Conservation (phyloP, 2,113 vertebrate genomes). For the Sylvia atricapilla region DNA sequence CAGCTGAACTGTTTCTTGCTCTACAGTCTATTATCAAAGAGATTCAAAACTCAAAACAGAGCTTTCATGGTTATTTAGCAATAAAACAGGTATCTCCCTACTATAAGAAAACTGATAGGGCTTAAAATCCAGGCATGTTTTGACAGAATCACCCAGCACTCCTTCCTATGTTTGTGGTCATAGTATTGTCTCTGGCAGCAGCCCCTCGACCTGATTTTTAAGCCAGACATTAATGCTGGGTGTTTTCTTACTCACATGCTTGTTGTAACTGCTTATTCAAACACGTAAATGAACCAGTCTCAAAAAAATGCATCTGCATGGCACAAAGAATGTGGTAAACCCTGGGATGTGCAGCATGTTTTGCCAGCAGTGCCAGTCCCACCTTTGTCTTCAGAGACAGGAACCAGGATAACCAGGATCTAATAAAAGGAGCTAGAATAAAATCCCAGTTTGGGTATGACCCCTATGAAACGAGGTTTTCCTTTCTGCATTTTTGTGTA, state of each 20-base stretch:
- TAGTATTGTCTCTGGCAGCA: neutral
- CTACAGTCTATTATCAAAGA: neutral
- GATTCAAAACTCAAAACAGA: neutral
- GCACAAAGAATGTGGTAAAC: neutral
- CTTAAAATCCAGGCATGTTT: neutral
- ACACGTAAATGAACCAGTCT: neutral
- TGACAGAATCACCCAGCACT: neutral
- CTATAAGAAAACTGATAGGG: neutral
- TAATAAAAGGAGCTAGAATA: neutral
- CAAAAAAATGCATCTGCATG: neutral
- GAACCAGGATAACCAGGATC: rapidly evolving
- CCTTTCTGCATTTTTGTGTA: neutral
- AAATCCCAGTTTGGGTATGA: neutral
- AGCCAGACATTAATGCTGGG: neutral
- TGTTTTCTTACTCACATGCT: neutral
- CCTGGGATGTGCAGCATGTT: neutral
- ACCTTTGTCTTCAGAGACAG: neutral
- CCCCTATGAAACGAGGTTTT: neutral
- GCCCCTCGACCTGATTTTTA: neutral
- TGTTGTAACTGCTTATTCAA: neutral
- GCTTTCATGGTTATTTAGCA: neutral
- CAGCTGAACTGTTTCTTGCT: neutral
- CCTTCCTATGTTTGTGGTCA: neutral
- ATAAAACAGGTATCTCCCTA: neutral
- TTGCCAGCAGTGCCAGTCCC: neutral